Evolutionary conservation across 2,888 invertebrate genomes (phyloP).

Genomic region (Ichneumon xanthorius): DNA sequence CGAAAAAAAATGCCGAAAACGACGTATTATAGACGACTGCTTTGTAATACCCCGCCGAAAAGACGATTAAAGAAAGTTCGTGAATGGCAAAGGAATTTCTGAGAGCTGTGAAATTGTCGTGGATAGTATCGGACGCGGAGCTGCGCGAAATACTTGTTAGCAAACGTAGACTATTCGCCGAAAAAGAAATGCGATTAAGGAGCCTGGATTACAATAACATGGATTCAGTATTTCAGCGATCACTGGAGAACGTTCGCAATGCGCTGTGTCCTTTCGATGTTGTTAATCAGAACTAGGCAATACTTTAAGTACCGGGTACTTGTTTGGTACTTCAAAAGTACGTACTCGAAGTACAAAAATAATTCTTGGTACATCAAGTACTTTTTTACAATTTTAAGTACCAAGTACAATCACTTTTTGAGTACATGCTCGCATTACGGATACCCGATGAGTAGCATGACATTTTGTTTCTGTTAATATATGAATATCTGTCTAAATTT

Average conservation of each 20-base stretch:
- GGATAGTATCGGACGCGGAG: constrained; percentile 32
- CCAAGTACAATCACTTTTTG: too few relatives aligned
- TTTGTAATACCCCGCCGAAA: constrained; percentile 26
- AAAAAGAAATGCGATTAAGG: constrained; percentile 1
- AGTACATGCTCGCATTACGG: too few relatives aligned
- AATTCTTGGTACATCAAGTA: too few relatives aligned
- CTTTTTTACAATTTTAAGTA: too few relatives aligned
- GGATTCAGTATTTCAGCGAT: constrained; percentile 24
- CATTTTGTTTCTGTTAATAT: too few relatives aligned
- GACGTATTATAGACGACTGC: neutral
- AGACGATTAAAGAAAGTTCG: constrained; percentile 60
- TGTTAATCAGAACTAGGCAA: too few relatives aligned
- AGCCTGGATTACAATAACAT: neutral
- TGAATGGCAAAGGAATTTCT: constrained; percentile 74
- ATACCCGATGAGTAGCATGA: too few relatives aligned
- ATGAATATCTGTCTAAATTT: too few relatives aligned
- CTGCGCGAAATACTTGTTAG: too few relatives aligned
- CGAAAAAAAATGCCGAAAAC: constrained; percentile 4
- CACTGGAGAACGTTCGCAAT: constrained; percentile 86
- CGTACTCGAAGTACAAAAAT: too few relatives aligned
- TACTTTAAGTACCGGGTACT: too few relatives aligned
- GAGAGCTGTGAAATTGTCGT: constrained; percentile 65
- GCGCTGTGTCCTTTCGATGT: constrained; percentile 88
- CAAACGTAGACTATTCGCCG: constrained; percentile 62
- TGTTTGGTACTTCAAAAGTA: too few relatives aligned